A percentile compares a stretch with the other conserved stretches of the same genome.
phyloP scores from a whole-genome alignment of 2,797 vertebrate species.

The Onychomys torridus region DNA sequence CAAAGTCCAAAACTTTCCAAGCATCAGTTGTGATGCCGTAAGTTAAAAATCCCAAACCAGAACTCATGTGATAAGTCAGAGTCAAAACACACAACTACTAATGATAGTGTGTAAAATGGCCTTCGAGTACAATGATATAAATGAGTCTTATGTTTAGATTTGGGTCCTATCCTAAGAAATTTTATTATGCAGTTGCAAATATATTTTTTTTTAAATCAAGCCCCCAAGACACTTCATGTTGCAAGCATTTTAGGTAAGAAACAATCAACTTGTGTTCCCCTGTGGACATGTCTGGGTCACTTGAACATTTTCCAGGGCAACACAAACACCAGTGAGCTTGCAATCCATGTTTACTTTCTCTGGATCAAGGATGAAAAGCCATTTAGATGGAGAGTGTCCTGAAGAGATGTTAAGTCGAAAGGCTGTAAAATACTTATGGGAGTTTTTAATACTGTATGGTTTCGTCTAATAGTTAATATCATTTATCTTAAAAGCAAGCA shows the following conservation, averaged over 20 bases:
- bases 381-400: not conserved
- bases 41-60: not conserved
- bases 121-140: not conserved
- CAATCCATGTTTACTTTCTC: not conserved
- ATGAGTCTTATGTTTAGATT: not conserved
- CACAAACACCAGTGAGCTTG: not conserved
- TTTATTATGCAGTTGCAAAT: not conserved
- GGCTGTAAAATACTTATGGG: not conserved
- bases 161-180: not conserved
- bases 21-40: not conserved
- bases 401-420: not conserved
- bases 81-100: not conserved
- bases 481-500: slow-evolving; percentile 16
- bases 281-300: not conserved
- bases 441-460: not conserved
- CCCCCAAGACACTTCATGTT: not conserved
- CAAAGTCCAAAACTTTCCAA: not conserved
- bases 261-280: not conserved
- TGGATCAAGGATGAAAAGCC: not conserved
- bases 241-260: not conserved
- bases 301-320: not conserved
- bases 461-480: not conserved
- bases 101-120: not conserved
- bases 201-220: not conserved
- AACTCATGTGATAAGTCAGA: not conserved